Conservation (phyloP, 1,140 invertebrate genomes). For the Bombus difficillimus region DNA sequence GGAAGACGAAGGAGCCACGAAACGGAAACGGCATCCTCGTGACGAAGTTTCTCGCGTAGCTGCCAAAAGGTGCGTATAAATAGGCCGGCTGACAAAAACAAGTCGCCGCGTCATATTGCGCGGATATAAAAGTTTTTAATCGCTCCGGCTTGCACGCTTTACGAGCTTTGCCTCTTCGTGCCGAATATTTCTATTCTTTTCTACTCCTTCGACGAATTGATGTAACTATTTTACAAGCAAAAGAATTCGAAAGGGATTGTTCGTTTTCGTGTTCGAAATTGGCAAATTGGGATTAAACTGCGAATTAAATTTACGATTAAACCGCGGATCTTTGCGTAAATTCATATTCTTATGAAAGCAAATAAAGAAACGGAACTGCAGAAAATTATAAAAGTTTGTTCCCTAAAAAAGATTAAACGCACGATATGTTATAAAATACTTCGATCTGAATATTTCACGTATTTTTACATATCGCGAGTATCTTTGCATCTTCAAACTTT, state of each 20-base stretch:
- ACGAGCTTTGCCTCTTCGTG: background rate
- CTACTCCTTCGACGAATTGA: too few relatives aligned
- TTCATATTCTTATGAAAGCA: background rate
- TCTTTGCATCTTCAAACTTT: background rate
- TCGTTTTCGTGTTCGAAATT: too few relatives aligned
- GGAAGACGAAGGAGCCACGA: background rate
- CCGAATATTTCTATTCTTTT: background rate
- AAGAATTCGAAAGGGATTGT: too few relatives aligned
- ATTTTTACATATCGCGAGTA: too few relatives aligned
- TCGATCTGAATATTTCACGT: too few relatives aligned
- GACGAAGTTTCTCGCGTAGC: conserved; percentile 38
- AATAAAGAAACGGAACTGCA: too few relatives aligned
- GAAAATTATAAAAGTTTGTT: too few relatives aligned
- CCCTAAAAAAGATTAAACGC: too few relatives aligned
- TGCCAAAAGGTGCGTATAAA: conserved; percentile 56
- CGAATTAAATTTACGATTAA: background rate
- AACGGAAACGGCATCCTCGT: conserved; percentile 4
- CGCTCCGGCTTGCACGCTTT: background rate
- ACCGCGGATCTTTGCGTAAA: background rate
- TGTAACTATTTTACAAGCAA: too few relatives aligned
- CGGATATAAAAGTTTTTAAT: conserved; percentile 49
- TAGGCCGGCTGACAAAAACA: conserved; percentile 57
- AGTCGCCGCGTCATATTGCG: conserved; percentile 36
- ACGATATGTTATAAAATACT: too few relatives aligned
- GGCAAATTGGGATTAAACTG: too few relatives aligned